Conservation (phyloP, 2,888 invertebrate species). For the Acanthosepion esculentum region DNA sequence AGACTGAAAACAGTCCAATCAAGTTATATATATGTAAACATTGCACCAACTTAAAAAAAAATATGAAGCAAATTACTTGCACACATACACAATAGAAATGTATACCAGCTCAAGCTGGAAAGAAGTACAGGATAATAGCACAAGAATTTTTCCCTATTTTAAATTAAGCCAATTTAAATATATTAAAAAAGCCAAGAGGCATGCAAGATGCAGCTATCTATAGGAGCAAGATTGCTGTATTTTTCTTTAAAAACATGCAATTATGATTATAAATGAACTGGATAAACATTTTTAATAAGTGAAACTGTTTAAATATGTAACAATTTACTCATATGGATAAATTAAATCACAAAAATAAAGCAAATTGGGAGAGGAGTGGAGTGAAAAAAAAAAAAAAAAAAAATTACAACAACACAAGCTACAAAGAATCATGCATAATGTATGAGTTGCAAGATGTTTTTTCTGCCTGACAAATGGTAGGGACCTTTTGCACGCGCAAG, state of each 20-base stretch:
- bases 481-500: constrained; percentile 24
- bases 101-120: not conserved
- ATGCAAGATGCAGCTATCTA: not conserved
- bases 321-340: too few species aligned
- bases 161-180: not conserved
- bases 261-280: not conserved
- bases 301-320: not conserved
- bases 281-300: not conserved
- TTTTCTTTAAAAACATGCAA: constrained; percentile 8
- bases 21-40: not conserved
- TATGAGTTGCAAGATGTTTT: constrained; percentile 33
- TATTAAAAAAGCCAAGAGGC: not conserved
- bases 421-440: not conserved
- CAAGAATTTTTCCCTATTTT: not conserved
- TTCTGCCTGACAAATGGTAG: constrained; percentile 33
- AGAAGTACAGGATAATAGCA: not conserved
- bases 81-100: not conserved
- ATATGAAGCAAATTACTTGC: not conserved
- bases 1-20: too few species aligned
- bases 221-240: not conserved
- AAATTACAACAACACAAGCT: not conserved
- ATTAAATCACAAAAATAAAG: too few species aligned
- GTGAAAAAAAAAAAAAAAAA: not conserved
- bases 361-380: too few species aligned
- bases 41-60: not conserved